Base-by-base conservation (phyloP, 53 echinoderm and acorn worm species). In the Hippasteria phrygiana region DNA sequence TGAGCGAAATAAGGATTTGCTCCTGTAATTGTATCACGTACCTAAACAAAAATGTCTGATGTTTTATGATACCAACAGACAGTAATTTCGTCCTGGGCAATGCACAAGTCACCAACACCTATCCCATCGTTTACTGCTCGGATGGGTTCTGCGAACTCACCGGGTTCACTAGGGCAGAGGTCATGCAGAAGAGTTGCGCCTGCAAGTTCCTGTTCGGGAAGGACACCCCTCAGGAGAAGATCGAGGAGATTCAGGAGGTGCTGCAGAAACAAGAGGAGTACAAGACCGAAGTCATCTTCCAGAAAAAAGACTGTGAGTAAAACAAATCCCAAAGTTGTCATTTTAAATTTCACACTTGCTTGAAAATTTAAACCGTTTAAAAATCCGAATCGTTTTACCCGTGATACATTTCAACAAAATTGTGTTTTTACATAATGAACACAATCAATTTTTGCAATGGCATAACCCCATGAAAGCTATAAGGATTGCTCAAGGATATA, bases 81-180 rank as follows among this genome's bases (percentile, higher is more conserved):
- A 95, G 95, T 90, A 97, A 97, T 87, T 97, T 97, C 64, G 95
- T 97, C 55, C 95, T 97, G n/a, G 97, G 97, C n/a, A 97, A 97
- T 64, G 95, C 97, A 31, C 97, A 97, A 80, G 95, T 95, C 43
- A 76, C 90, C 63, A 92, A 94, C 55, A 92, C 89, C 54, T 97
- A 93, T 70, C 97, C 97, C 10, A 97, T 97, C 62, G 95, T 97
- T 4, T 97, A 95, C 88, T 97, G 97, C 62, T 97, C 97, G 17
- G 97, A 97, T 92, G 97, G 97, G 46, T 97, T 97, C 91, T 97
- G 97, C 72, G 95, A 97, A 46, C 95, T 97, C 72, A 97, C 97
- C 12, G 95, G 97, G 72, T 97, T 93, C 83, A 80, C 91, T 11
- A 47, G 95, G 87, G 97, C 97, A 46, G 95, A 97, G 71, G 95